phyloP scores from a whole-genome alignment of 2,113 vertebrate genomes.

The Thryonomys swinderianus region DNA sequence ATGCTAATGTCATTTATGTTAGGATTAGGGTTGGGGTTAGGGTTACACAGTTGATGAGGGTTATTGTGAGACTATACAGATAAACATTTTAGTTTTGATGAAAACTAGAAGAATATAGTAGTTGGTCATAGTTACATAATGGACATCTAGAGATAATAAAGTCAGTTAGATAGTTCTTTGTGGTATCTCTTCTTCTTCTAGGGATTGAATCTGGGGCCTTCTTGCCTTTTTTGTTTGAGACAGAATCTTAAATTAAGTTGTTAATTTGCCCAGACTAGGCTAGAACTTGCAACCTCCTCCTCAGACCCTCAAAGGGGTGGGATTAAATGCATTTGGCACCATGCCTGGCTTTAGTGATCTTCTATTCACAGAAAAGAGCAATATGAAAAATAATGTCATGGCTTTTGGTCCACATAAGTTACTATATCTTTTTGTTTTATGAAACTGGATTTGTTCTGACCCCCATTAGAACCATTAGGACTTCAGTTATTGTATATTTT shows the following conservation, averaged over 20 bases:
- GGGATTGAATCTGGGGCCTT: neutral
- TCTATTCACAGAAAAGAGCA: conserved; percentile 40
- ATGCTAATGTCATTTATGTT: neutral
- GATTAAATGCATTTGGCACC: neutral
- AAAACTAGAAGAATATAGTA: neutral
- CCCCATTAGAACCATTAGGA: neutral
- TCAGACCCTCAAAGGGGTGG: neutral
- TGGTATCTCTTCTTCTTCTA: neutral
- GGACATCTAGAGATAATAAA: neutral
- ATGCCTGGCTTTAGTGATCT: neutral
- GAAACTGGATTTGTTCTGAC: neutral
- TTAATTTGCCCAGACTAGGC: neutral
- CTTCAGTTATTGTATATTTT: conserved; percentile 27
- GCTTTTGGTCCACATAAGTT: neutral
- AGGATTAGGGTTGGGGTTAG: neutral
- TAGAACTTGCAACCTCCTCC: neutral
- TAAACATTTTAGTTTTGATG: conserved; percentile 3
- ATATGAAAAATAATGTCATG: neutral
- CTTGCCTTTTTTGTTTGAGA: neutral
- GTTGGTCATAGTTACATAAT: neutral
- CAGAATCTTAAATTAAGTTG: neutral
- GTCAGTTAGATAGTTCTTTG: neutral
- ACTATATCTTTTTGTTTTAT: conserved; percentile 20
- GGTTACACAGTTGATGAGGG: neutral
- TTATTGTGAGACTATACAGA: neutral